A percentile compares a stretch with the other conserved stretches of the same genome.
Evolutionary conservation across 1,140 invertebrate species (phyloP).

Genomic region (Trinorchestia longiramus): DNA sequence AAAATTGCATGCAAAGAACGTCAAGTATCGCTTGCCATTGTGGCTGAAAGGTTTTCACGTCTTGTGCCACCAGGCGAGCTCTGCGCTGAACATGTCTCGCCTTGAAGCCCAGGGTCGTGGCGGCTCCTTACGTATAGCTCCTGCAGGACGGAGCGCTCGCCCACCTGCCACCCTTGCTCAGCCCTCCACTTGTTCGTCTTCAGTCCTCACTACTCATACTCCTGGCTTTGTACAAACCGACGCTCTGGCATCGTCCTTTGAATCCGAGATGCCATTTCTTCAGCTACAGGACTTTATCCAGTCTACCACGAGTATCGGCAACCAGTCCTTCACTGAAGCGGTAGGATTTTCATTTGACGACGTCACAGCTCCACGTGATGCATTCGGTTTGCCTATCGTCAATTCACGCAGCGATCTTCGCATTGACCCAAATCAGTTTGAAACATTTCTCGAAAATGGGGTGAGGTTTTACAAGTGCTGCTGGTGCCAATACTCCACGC

Average conservation of each 20-base stretch:
- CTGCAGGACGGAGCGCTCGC: neutral
- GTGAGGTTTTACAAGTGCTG: slow-evolving; percentile 25
- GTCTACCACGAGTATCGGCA: neutral
- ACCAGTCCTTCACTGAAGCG: neutral
- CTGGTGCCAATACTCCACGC: slow-evolving; percentile 19
- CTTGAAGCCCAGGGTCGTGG: neutral
- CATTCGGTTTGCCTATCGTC: neutral
- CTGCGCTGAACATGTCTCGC: neutral
- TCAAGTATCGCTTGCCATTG: slow-evolving; percentile 6
- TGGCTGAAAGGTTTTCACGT: slow-evolving; percentile 28
- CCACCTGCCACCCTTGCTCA: neutral
- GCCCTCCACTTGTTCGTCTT: neutral
- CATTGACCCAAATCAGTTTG: slow-evolving; percentile 19
- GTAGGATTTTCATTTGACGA: neutral
- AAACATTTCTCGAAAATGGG: slow-evolving; percentile 7
- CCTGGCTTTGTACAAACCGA: neutral
- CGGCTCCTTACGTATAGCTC: neutral
- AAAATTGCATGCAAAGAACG: slow-evolving; percentile 7
- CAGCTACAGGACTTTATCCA: neutral
- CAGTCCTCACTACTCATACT: neutral
- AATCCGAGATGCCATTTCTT: neutral
- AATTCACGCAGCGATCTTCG: neutral
- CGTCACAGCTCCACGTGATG: neutral
- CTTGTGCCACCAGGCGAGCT: slow-evolving; percentile 46
- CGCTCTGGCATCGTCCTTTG: neutral